Percentiles rank a stretch among this genome's conserved stretches.
phyloP scores from a whole-genome alignment of 2,797 vertebrate species.

The Alfaro cultratus region DNA sequence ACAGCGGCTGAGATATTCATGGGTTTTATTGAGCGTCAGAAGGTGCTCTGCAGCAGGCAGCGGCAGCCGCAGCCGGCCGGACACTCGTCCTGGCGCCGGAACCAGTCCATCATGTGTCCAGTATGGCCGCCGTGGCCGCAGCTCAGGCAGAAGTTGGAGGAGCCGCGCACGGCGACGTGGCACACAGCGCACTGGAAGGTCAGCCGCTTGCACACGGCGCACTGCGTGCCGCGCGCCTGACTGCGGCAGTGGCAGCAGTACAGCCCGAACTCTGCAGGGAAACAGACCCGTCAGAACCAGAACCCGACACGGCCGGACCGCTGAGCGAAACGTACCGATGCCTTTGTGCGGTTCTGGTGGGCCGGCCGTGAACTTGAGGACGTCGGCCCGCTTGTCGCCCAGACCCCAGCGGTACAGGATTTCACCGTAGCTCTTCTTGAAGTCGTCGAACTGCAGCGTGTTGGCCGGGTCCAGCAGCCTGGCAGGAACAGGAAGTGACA shows the following conservation, averaged over 20 bases:
- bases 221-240: conserved; percentile 92
- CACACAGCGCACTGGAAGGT: conserved; percentile 98
- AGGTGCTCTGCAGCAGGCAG: conserved; percentile 94
- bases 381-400: conserved; percentile 92
- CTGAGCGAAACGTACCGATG: conserved; percentile 82
- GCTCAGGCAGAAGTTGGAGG: conserved; percentile 96
- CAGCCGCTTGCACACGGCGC: conserved; percentile 92
- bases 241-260: conserved; percentile 97
- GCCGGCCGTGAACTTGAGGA: conserved; percentile 94
- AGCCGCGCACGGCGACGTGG: conserved; percentile 93
- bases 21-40: conserved; percentile 71
- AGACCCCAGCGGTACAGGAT: conserved; percentile 96
- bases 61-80: conserved; percentile 95
- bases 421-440: conserved; percentile 97
- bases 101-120: conserved; percentile 99
- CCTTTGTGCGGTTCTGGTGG: conserved; percentile 96
- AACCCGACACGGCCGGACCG: neutral
- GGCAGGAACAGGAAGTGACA: conserved; percentile 13
- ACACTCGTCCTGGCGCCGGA: conserved; percentile 93
- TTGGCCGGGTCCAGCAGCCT: conserved; percentile 94
- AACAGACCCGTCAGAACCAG: neutral
- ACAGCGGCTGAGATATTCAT: no score
- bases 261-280: conserved; percentile 89
- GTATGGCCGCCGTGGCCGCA: conserved; percentile 96
- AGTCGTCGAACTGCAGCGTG: conserved; percentile 94